Evolutionary conservation across 2,888 invertebrate genomes (phyloP).

Genomic region (Clusia tigrina): DNA sequence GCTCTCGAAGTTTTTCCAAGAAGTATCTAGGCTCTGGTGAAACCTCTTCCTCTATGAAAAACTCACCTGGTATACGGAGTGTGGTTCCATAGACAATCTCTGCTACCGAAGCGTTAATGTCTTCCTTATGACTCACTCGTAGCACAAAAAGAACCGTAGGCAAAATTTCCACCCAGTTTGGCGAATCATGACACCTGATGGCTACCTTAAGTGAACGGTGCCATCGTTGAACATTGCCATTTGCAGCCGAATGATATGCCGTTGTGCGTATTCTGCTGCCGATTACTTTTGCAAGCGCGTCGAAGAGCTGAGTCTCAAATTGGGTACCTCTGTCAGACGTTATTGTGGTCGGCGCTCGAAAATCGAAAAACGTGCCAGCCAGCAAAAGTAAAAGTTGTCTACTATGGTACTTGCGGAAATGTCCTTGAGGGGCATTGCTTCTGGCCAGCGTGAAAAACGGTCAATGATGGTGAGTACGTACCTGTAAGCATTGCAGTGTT

Average conservation of each 20-base stretch:
- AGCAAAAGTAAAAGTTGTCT: no score
- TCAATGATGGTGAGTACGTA: conserved; percentile 47
- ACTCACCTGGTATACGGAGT: conserved; percentile 43
- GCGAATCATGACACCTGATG: conserved; percentile 41
- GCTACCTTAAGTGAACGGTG: conserved; percentile 56
- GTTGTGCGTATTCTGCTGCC: conserved; percentile 44
- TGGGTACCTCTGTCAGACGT: conserved; percentile 54
- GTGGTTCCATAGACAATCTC: conserved; percentile 49
- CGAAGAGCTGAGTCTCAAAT: conserved; percentile 51
- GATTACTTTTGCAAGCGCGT: conserved; percentile 39
- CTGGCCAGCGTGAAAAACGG: conserved; percentile 30
- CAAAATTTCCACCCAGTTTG: no score
- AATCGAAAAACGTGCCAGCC: no score
- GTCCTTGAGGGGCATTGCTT: no score
- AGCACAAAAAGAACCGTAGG: no score
- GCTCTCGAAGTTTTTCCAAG: conserved; percentile 24
- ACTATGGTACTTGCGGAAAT: no score
- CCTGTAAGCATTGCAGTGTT: conserved; percentile 39
- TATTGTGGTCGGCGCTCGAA: conserved; percentile 53
- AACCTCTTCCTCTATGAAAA: conserved; percentile 29
- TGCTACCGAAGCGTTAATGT: conserved; percentile 44
- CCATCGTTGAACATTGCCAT: conserved; percentile 59
- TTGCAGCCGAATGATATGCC: conserved; percentile 55
- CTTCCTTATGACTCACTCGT: conserved; percentile 45
- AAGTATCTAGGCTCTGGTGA: conserved; percentile 18